A percentile compares a stretch with the other conserved stretches of the same genome.
phyloP scores from a whole-genome alignment of 35 echinoderm and acorn worm genomes.

The Eucidaris tribuloides region DNA sequence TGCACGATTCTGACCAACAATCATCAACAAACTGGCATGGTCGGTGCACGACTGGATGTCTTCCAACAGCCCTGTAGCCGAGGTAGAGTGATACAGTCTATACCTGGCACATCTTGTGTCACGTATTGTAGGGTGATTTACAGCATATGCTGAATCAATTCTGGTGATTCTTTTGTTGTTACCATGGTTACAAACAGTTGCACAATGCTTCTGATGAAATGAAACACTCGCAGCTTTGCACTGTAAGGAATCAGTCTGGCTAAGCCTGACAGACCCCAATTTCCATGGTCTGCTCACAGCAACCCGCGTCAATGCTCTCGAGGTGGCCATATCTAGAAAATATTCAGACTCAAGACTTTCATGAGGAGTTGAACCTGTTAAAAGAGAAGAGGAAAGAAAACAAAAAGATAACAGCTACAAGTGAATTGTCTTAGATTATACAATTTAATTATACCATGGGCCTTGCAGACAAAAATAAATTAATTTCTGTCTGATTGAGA shows the following conservation, averaged over 20 bases:
- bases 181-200: not conserved
- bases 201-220: not conserved
- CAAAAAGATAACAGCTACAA: too few relatives aligned
- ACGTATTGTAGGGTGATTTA: not conserved
- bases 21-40: not conserved
- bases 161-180: not conserved
- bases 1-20: slow-evolving; percentile 20
- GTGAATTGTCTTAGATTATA: too few relatives aligned
- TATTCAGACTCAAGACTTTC: too few relatives aligned
- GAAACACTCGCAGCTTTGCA: not conserved
- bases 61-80: not conserved
- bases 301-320: too few relatives aligned
- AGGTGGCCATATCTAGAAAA: too few relatives aligned
- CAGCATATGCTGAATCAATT: too few relatives aligned
- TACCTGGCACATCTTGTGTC: not conserved
- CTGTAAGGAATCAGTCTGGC: not conserved
- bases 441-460: too few relatives aligned
- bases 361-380: too few relatives aligned
- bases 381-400: too few relatives aligned
- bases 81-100: not conserved
- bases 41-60: slow-evolving; percentile 3
- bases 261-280: not conserved
- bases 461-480: too few relatives aligned
- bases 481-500: too few relatives aligned
- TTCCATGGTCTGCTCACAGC: too few relatives aligned